Conservation (phyloP, 2,888 invertebrate genomes). For the Pyrrhopygopsis socrates region DNA sequence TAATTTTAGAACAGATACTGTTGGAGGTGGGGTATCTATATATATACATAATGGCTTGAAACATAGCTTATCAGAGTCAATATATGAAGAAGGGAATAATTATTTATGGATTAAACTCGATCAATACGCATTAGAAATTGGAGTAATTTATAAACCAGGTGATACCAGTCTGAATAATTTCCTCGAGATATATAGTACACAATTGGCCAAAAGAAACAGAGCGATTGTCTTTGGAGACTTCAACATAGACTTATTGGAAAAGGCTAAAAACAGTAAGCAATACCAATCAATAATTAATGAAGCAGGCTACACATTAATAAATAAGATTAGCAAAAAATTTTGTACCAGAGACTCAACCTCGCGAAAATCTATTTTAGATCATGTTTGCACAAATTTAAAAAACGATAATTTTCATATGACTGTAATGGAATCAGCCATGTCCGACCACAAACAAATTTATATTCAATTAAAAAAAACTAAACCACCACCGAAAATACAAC, state of each 20-base stretch:
- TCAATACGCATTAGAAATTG: constrained; percentile 1
- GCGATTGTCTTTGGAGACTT: constrained; percentile 70
- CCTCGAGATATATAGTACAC: constrained; percentile 40
- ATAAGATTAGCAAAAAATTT: constrained; percentile 68
- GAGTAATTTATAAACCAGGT: constrained; percentile 27
- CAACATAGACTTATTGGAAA: constrained; percentile 57
- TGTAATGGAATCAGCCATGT: constrained; percentile 72
- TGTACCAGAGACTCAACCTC: constrained; percentile 58
- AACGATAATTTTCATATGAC: constrained; percentile 73
- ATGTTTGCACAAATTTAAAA: constrained; percentile 73
- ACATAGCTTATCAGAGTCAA: background rate
- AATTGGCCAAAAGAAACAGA: constrained; percentile 56
- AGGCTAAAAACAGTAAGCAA: constrained; percentile 20
- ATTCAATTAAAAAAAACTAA: constrained; percentile 50
- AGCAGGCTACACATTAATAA: constrained; percentile 61
- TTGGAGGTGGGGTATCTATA: constrained; percentile 21
- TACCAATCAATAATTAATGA: background rate
- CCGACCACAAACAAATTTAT: constrained; percentile 82
- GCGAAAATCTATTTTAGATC: constrained; percentile 80
- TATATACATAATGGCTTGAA: constrained; percentile 25
- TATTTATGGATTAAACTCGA: constrained; percentile 34
- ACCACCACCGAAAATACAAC: background rate
- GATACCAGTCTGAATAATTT: background rate
- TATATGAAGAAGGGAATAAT: constrained; percentile 2
- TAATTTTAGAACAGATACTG: background rate